Conservation (phyloP, 2,888 invertebrate genomes). For the Chrysolina haemoptera region DNA sequence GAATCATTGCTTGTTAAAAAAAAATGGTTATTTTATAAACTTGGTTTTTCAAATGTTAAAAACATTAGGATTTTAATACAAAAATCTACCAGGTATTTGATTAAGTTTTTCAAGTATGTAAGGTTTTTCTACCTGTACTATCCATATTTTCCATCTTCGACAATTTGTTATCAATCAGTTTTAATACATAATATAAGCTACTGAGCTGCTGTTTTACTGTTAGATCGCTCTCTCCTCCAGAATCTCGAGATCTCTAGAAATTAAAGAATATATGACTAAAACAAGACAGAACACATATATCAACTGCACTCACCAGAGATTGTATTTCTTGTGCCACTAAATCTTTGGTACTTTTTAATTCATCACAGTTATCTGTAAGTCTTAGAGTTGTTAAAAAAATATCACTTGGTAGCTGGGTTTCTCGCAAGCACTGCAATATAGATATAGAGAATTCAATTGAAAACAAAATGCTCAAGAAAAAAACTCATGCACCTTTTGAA, state of each 20-base stretch:
- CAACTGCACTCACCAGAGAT: constrained; percentile 73
- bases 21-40: no score
- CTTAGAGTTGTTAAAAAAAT: constrained; percentile 88
- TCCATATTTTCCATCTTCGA: constrained; percentile 66
- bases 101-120: neutral
- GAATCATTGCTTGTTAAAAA: no score
- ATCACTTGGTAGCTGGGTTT: constrained; percentile 83
- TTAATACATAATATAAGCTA: constrained; percentile 85
- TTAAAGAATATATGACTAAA: constrained; percentile 16
- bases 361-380: constrained; percentile 85
- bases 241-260: constrained; percentile 83
- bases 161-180: constrained; percentile 77
- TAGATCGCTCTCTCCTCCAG: constrained; percentile 87
- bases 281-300: neutral
- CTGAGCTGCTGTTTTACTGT: constrained; percentile 89
- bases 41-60: no score
- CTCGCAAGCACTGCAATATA: constrained; percentile 81
- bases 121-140: constrained; percentile 44
- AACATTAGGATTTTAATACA: no score
- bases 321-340: constrained; percentile 87
- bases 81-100: neutral
- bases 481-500: no score
- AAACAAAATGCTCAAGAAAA: no score
- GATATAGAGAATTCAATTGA: neutral
- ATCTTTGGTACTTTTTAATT: constrained; percentile 85